A percentile compares a stretch with the other conserved stretches of the same genome.
Evolutionary conservation across 2,888 invertebrate species (phyloP).

Genomic region (Melieria picta): DNA sequence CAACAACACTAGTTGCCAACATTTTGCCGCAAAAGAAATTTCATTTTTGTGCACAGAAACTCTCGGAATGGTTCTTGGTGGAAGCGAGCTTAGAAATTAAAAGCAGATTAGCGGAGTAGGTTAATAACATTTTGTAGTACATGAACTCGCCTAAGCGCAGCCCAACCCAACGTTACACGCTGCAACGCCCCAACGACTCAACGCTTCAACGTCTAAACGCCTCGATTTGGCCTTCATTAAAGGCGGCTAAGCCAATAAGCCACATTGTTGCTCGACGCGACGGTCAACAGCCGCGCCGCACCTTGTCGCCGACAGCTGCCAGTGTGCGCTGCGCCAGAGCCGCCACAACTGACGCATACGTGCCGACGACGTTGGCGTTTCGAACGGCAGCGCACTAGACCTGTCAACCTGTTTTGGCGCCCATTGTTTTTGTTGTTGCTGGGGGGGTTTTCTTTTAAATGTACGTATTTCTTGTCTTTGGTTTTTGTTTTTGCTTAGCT

Average conservation of each 20-base stretch:
- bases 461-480: too few relatives aligned
- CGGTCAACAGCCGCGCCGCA: background rate
- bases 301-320: background rate
- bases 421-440: slow-evolving; percentile 5
- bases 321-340: background rate
- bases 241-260: background rate
- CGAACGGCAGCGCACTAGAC: slow-evolving; percentile 2
- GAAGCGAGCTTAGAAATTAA: background rate
- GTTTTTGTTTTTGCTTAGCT: background rate
- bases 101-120: slow-evolving; percentile 19
- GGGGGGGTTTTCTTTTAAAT: background rate
- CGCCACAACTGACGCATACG: background rate
- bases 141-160: background rate
- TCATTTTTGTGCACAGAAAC: too few relatives aligned
- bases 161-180: slow-evolving; percentile 3
- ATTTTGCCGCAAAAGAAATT: too few relatives aligned
- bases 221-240: background rate
- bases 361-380: background rate
- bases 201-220: slow-evolving; percentile 5
- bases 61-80: too few relatives aligned
- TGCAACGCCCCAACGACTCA: background rate
- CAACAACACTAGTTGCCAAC: too few relatives aligned
- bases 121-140: background rate
- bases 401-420: slow-evolving; percentile 10
- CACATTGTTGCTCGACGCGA: background rate